Evolutionary conservation across 2,113 vertebrate species (phyloP), one percentile per base, ranked within the genome.

Genomic region (Psittacus erithacus): DNA sequence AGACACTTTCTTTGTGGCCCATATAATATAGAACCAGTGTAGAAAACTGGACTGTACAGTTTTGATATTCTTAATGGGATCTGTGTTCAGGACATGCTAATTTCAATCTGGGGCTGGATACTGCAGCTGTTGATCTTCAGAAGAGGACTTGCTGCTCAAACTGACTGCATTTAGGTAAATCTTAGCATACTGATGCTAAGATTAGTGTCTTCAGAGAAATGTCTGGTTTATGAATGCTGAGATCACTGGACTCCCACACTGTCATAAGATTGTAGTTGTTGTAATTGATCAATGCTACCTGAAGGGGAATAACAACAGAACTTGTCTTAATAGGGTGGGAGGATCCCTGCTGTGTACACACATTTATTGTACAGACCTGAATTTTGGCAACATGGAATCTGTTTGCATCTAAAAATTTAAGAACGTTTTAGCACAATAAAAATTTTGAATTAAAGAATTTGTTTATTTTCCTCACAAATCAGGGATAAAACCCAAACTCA

Each of bases 331-430:
- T 1, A 17, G 38, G 13, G 6, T 59, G 43, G 44, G 63, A 41
- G 13, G 31, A 9, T 31, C 29, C 9, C 11, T 9, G 3, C 7
- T 20, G 17, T n/a, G 19, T 31, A 9, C 2, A 13, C 1, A 3
- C 1, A 0, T n/a, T 38, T 2, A 3, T n/a, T 82, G 43, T 77
- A 29, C 7, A 35, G 33, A 27, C 5, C 25, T 67, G 9, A 38
- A 10, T 23, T 60, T 15, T 25, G 11, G 13, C 49, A 52, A 73
- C 7, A 22, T 39, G 28, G 17, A 29, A 52, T 46, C 17, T 88
- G 29, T 64, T 84, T 53, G 19, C 28, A 24, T 49, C 28, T n/a
- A 44, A 38, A 76, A 76, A 35, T 29, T 29, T 4, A 41, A 24
- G 9, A 31, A 3, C 0, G 0, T 22, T 77, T 65, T 44, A 73